Base-by-base conservation (phyloP, 2,113 vertebrate species). In the Pterocles gutturalis region DNA sequence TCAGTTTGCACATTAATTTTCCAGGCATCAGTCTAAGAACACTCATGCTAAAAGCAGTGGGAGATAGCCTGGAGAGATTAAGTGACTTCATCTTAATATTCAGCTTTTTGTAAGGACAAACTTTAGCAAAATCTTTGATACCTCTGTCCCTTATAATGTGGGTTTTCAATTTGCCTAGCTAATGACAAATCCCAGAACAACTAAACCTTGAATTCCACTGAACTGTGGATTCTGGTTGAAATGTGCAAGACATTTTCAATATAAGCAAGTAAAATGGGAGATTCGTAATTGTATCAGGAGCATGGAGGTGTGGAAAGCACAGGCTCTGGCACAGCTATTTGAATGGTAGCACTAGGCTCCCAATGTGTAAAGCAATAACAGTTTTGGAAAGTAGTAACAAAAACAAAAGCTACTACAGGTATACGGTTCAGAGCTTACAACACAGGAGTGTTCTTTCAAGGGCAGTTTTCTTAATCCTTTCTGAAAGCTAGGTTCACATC, bases 51-150 rank as follows among this genome's bases (percentile, higher is more conserved):
- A 97, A 95, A 94, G 48, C 55, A 94, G n/a, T 55, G 11, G 83
- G 38, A 83, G 96, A 77, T 54, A 76, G 65, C 51, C 58, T 70
- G 69, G 76, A 95, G 77, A 95, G 36, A 93, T 73, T 91, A 88
- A 91, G 12, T 89, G 77, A 95, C 67, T 92, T 95, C 57, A 83
- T 89, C 79, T 45, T 93, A 81, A 95, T 54, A 83, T 78, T 83
- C 7, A 3, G 14, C 54, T 55, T 78, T 97, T 85, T 90, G 21
- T 64, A 65, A 94, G 60, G 86, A 89, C 66, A 25, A 93, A 55
- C 38, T 83, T 95, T 4, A 93, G 84, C 53, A 89, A 61, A 89
- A 79, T 57, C 31, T 95, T 88, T 87, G 75, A 81, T 91, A 89
- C 8, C 26, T 61, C 43, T 58, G 13, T 85, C 61, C 41, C 33